phyloP scores from a whole-genome alignment of 2,797 vertebrate genomes.

The Oceanodroma leucorhoa region DNA sequence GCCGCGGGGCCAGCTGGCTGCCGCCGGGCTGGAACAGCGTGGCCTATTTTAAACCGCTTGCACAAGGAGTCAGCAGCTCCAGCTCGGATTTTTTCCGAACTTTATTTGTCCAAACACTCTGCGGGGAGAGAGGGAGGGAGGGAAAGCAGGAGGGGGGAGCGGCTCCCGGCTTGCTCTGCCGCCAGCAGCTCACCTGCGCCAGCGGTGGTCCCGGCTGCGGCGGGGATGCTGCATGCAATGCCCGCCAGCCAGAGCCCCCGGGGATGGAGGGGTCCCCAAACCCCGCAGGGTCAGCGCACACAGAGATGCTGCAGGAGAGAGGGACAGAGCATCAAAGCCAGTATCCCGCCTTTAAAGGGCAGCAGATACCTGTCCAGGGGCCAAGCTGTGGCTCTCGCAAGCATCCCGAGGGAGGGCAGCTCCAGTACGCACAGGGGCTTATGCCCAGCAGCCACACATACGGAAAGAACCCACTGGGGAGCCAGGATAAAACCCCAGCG shows the following conservation, averaged over 20 bases:
- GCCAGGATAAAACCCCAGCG: background rate
- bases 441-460: background rate
- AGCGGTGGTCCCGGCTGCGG: background rate
- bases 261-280: accelerated
- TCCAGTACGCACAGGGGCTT: background rate
- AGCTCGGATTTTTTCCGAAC: constrained; percentile 64
- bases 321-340: background rate
- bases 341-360: background rate
- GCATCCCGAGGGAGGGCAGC: background rate
- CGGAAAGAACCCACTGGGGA: background rate
- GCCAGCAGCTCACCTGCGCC: constrained; percentile 37
- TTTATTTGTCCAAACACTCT: constrained; percentile 61
- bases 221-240: accelerated
- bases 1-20: constrained; percentile 58
- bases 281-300: background rate
- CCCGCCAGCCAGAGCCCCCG: background rate
- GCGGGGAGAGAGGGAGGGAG: background rate
- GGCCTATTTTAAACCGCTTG: constrained; percentile 69
- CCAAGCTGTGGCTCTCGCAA: background rate
- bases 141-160: background rate
- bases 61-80: constrained; percentile 69
- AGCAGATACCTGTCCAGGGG: background rate
- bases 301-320: background rate
- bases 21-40: constrained; percentile 55
- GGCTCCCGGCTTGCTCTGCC: background rate